Percentiles rank a stretch among this genome's conserved stretches.
These are phyloP conservation scores for Antidorcas marsupialis DNA, from an alignment of 2,113 vertebrate species.

Conservation along the genomic window DNA sequence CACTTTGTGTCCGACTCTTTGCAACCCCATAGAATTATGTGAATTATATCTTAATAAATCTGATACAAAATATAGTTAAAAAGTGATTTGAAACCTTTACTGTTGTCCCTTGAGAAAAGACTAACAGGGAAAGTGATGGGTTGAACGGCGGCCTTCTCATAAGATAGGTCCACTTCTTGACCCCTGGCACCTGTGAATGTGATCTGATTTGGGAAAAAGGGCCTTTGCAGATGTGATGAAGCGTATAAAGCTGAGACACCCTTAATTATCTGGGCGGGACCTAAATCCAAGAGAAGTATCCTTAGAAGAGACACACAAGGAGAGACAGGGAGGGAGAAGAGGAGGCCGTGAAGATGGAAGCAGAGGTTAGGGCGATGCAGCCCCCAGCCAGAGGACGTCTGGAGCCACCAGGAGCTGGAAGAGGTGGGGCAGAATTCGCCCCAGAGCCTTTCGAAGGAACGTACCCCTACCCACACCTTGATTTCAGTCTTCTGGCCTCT, in stretches of 20 bases:
- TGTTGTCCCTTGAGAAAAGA: neutral
- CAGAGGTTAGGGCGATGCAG: no score
- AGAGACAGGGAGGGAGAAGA: neutral
- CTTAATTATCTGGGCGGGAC: neutral
- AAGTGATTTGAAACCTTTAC: neutral
- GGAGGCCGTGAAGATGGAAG: no score
- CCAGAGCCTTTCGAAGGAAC: accelerated
- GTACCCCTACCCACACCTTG: neutral
- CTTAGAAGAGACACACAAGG: neutral
- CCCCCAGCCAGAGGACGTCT: neutral
- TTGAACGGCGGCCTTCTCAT: neutral
- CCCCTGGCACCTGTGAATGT: neutral
- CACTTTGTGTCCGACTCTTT: neutral
- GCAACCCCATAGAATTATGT: neutral
- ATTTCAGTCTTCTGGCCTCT: neutral
- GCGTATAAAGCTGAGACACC: neutral
- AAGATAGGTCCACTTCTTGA: neutral
- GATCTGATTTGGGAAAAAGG: neutral
- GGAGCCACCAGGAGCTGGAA: neutral
- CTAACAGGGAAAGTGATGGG: neutral
- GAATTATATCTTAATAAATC: neutral
- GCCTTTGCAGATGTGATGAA: neutral
- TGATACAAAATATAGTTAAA: neutral
- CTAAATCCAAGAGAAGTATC: neutral
- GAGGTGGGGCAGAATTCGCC: neutral